Evolutionary conservation across 2,888 invertebrate species (phyloP).

Genomic region (Empis livida): DNA sequence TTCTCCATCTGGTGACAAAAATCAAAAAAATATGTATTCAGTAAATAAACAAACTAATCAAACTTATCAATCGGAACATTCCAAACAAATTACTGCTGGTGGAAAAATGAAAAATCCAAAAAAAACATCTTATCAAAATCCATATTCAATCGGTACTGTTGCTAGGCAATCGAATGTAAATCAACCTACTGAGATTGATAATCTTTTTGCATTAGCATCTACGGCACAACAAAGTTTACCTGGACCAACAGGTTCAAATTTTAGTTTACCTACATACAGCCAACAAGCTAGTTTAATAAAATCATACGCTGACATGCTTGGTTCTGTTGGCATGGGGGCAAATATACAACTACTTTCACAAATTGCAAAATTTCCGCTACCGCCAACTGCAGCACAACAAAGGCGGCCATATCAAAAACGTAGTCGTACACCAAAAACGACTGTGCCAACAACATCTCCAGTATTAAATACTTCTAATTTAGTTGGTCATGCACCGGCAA

Average conservation of each 20-base stretch:
- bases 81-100: conserved; percentile 2
- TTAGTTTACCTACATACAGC: conserved; percentile 15
- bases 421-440: conserved; percentile 14
- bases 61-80: conserved; percentile 4
- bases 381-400: conserved; percentile 4
- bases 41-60: background rate
- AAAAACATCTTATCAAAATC: conserved; percentile 2
- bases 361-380: conserved; percentile 13
- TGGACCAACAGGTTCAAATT: conserved; percentile 10
- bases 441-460: conserved; percentile 8
- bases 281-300: conserved; percentile 15
- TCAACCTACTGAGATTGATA: no score
- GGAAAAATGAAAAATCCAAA: conserved; percentile 7
- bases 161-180: background rate
- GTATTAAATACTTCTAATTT: background rate
- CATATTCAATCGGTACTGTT: background rate
- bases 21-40: background rate
- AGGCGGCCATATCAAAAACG: conserved; percentile 16
- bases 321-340: conserved; percentile 9
- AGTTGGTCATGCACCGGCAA: no score
- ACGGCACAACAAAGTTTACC: conserved; percentile 11
- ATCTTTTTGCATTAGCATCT: conserved; percentile 1
- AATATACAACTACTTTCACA: conserved; percentile 12
- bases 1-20: background rate
- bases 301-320: conserved; percentile 16